Conservation (phyloP, 2,113 vertebrate species). For the Platysteira castanea region DNA sequence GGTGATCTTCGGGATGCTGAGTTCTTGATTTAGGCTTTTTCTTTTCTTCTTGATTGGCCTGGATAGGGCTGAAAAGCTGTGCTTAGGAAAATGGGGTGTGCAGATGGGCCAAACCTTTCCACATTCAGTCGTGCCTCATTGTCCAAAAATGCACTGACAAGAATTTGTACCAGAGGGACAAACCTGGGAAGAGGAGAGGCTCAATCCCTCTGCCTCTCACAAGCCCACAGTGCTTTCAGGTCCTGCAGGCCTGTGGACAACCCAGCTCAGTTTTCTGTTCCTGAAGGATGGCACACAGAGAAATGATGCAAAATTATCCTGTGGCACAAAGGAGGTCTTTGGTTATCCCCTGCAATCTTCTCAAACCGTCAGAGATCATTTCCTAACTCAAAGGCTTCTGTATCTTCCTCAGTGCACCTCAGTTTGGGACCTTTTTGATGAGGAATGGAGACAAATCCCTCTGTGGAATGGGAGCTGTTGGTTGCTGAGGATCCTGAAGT, state of each 20-base stretch:
- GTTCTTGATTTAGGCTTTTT: background rate
- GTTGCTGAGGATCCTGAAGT: background rate
- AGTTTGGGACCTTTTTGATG: background rate
- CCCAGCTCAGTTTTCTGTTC: background rate
- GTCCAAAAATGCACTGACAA: background rate
- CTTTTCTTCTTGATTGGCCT: background rate
- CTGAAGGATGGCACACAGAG: background rate
- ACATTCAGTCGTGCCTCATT: rapidly evolving
- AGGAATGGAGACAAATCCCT: background rate
- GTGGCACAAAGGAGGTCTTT: background rate
- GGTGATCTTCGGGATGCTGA: background rate
- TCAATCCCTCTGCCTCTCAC: background rate
- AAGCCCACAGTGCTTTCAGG: background rate
- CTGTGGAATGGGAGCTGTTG: background rate
- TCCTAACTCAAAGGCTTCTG: background rate
- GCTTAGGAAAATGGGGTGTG: background rate
- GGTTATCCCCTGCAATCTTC: background rate
- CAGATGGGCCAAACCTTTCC: background rate
- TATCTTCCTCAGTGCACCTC: background rate
- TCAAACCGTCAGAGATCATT: background rate
- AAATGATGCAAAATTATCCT: background rate
- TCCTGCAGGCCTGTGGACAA: background rate
- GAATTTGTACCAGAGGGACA: background rate
- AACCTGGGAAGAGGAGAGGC: background rate
- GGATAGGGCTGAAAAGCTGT: background rate